Evolutionary conservation across 2,888 invertebrate species (phyloP).

Genomic region (Drymonia ruficornis): DNA sequence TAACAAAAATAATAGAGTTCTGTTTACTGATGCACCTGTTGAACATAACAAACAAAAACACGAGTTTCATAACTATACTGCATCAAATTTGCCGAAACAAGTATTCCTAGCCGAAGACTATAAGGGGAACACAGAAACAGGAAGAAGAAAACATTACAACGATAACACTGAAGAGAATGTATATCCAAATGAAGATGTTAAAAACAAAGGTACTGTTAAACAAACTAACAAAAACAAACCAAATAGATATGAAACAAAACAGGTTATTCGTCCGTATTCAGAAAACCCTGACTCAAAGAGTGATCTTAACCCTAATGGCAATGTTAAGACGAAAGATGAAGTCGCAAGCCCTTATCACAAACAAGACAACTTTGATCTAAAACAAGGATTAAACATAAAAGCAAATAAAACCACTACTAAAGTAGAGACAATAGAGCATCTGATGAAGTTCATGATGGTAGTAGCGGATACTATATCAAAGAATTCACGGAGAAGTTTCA

Average conservation of each 20-base stretch:
- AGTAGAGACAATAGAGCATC: conserved; percentile 52
- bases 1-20: background rate
- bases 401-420: conserved; percentile 7
- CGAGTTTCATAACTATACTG: conserved; percentile 10
- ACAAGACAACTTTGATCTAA: background rate
- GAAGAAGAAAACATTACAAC: background rate
- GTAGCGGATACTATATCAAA: conserved; percentile 70
- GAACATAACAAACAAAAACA: conserved; percentile 11
- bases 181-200: conserved; percentile 6
- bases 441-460: conserved; percentile 64
- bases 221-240: conserved; percentile 8
- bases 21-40: background rate
- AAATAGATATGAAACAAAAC: conserved; percentile 1
- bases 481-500: conserved; percentile 69
- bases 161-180: conserved; percentile 10
- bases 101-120: conserved; percentile 17
- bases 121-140: conserved; percentile 9
- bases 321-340: background rate
- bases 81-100: conserved; percentile 11
- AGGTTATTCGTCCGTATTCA: conserved; percentile 2
- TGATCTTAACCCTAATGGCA: background rate
- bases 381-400: background rate
- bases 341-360: background rate
- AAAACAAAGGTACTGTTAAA: conserved; percentile 10
- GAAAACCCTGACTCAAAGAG: background rate